Evolutionary conservation across 2,113 vertebrate species (phyloP).

Genomic region (Erythrolamprus reginae): DNA sequence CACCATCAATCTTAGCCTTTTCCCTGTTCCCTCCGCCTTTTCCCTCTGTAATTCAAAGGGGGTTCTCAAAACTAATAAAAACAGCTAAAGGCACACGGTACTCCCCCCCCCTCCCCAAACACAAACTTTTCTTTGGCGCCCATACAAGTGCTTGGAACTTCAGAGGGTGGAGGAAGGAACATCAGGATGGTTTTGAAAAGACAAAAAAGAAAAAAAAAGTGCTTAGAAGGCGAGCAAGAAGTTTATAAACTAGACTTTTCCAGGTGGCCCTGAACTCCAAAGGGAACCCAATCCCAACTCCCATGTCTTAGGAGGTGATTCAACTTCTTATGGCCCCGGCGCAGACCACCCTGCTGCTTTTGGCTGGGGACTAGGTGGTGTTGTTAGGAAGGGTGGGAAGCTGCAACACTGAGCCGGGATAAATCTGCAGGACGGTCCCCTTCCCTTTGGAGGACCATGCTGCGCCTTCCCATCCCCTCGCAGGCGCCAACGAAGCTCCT

Average conservation of each 20-base stretch:
- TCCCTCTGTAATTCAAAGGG: neutral
- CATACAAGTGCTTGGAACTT: neutral
- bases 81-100: neutral
- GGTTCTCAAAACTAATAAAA: neutral
- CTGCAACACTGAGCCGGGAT: neutral
- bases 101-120: neutral
- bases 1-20: neutral
- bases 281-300: no score
- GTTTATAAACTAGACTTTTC: neutral
- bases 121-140: neutral
- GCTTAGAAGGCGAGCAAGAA: neutral
- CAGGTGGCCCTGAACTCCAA: neutral
- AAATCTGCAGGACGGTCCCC: neutral
- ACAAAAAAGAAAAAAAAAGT: fast-evolving
- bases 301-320: neutral
- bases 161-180: neutral
- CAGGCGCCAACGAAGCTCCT: neutral
- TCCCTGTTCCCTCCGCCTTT: neutral
- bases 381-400: neutral
- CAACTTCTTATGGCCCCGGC: neutral
- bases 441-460: neutral
- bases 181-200: neutral
- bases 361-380: neutral
- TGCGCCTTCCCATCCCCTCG: neutral
- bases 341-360: neutral